phyloP scores from a whole-genome alignment of 2,888 invertebrate genomes.

The Elmis aenea region DNA sequence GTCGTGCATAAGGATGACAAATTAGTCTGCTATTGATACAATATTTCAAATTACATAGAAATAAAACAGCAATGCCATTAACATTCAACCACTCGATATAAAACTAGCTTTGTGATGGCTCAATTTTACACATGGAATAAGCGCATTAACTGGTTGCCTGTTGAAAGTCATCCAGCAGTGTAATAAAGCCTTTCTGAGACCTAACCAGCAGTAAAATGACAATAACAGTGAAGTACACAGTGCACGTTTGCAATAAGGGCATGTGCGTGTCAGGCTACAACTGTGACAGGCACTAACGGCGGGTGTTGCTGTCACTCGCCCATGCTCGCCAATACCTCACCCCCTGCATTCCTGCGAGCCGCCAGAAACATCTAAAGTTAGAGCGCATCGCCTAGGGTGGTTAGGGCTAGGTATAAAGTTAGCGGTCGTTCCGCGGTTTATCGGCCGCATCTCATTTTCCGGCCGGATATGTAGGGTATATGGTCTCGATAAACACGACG shows the following conservation, averaged over 20 bases:
- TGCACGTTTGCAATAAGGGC: conserved; percentile 21
- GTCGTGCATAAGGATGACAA: no score
- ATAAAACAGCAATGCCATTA: no score
- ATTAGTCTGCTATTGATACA: no score
- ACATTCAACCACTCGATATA: no score
- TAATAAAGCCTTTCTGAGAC: conserved; percentile 8
- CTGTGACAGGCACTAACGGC: conserved; percentile 20
- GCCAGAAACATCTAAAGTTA: conserved; percentile 18
- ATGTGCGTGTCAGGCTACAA: conserved; percentile 19
- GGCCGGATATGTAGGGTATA: conserved; percentile 11
- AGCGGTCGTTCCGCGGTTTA: conserved; percentile 18
- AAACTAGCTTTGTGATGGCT: no score
- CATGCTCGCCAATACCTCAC: conserved; percentile 16
- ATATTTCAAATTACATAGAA: no score
- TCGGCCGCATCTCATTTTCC: conserved; percentile 21
- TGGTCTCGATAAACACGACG: conserved; percentile 12
- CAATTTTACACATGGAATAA: conserved; percentile 8
- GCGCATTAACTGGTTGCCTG: conserved; percentile 2
- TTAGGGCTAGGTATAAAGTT: conserved; percentile 19
- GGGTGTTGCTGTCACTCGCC: conserved; percentile 18
- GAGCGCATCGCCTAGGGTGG: conserved; percentile 17
- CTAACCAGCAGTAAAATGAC: conserved; percentile 12
- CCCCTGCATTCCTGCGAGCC: conserved; percentile 18
- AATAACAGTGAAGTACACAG: conserved; percentile 14
- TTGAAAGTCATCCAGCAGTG: conserved; percentile 2